Evolutionary conservation across 2,888 invertebrate genomes (phyloP).

Genomic region (Acleris sparsana): DNA sequence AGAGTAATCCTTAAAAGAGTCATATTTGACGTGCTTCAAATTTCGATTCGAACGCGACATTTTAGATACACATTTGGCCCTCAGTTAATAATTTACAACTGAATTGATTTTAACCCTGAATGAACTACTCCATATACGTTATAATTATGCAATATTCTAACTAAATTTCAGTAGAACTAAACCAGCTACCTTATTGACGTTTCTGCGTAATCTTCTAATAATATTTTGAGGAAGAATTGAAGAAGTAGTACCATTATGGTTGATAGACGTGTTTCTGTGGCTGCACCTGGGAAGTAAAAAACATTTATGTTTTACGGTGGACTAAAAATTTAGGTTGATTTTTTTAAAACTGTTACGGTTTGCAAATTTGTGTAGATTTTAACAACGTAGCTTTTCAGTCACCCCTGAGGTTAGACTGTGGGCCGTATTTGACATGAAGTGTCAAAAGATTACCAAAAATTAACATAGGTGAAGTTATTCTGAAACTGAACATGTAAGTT

Average conservation of each 20-base stretch:
- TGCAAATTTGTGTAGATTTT: too few species aligned
- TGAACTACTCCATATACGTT: slow-evolving; percentile 35
- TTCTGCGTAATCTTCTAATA: slow-evolving; percentile 65
- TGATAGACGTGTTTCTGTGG: slow-evolving; percentile 67
- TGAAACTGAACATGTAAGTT: too few species aligned
- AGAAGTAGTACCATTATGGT: slow-evolving; percentile 67
- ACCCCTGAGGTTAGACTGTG: too few species aligned
- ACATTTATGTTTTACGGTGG: background rate
- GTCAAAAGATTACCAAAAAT: too few species aligned
- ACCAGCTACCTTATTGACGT: slow-evolving; percentile 73
- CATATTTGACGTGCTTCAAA: too few species aligned
- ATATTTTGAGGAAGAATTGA: slow-evolving; percentile 65
- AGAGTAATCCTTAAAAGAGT: too few species aligned
- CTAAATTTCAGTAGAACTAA: slow-evolving; percentile 39
- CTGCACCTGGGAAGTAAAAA: slow-evolving; percentile 56
- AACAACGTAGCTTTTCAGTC: too few species aligned
- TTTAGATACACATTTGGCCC: slow-evolving; percentile 25
- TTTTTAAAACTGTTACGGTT: too few species aligned
- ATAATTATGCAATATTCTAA: slow-evolving; percentile 42
- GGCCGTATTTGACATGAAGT: too few species aligned
- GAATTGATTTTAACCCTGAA: slow-evolving; percentile 21
- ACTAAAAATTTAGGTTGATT: too few species aligned
- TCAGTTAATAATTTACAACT: slow-evolving; percentile 22
- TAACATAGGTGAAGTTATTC: too few species aligned
- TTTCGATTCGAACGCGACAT: background rate